Conservation (phyloP, 2,888 invertebrate genomes). For the Limenitis camilla region DNA sequence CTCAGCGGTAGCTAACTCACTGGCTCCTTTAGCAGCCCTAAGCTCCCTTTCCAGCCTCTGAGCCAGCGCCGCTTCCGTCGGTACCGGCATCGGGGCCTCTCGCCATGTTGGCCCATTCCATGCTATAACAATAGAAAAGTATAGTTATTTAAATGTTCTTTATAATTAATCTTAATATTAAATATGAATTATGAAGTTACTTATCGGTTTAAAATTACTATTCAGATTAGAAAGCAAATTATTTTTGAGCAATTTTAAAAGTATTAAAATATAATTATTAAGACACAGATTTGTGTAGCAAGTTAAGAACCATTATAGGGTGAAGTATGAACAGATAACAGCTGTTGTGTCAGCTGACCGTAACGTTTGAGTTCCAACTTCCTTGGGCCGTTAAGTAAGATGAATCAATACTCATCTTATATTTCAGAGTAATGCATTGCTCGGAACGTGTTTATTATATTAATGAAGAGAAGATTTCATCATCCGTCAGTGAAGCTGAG, state of each 20-base stretch:
- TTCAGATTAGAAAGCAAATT: too few relatives aligned
- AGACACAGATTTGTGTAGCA: background rate
- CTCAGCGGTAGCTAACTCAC: slow-evolving; percentile 87
- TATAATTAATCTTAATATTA: background rate
- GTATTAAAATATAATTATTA: background rate
- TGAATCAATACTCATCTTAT: background rate
- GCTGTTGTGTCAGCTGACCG: slow-evolving; percentile 59
- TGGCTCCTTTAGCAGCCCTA: slow-evolving; percentile 84
- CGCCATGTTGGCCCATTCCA: slow-evolving; percentile 68
- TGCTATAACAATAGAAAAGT: slow-evolving; percentile 51
- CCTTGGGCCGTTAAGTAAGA: background rate
- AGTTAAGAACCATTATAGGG: slow-evolving; percentile 32
- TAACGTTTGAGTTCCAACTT: slow-evolving; percentile 26
- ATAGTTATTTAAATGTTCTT: slow-evolving; percentile 24
- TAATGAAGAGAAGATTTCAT: slow-evolving; percentile 3
- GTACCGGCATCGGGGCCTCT: slow-evolving; percentile 66
- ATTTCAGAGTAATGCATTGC: background rate
- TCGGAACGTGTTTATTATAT: background rate
- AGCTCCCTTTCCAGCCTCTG: slow-evolving; percentile 85
- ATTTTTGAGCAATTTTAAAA: background rate
- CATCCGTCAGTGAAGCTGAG: slow-evolving; percentile 14
- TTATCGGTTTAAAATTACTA: background rate
- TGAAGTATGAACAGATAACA: slow-evolving; percentile 45
- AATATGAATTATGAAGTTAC: too few relatives aligned
- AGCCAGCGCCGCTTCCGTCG: slow-evolving; percentile 80